Base-by-base conservation (phyloP, 2,888 invertebrate genomes). In the Aporophyla lueneburgensis region DNA sequence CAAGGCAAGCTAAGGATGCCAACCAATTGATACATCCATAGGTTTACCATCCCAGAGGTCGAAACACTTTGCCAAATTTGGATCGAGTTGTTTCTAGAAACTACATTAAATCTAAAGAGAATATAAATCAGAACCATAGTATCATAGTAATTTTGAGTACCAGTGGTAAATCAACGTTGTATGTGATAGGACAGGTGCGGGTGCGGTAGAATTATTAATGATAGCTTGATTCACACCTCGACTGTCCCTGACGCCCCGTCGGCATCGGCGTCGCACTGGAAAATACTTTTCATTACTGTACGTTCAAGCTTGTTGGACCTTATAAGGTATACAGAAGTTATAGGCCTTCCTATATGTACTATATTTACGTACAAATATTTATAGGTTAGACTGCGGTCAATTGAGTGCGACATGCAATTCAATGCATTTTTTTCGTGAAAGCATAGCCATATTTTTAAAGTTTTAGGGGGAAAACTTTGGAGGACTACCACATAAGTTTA, bases 151-250 rank as follows among this genome's bases (percentile, higher is more conserved):
- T 71, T 71, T 72, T 59, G 27, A 63, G 70, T 67, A 80, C 85
- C 88, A 74, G 71, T 90, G 84, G 91, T 92, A 91, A 88, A 86
- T 86, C 87, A 83, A 73, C 53, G 70, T 82, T 84, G 85, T 84
- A 82, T 91, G 91, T 85, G 91, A 92, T 87, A 88, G 81, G 90
- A 88, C 94, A 94, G 94, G 93, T 95, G 95, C 65, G 83, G 66
- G 93, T 95, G 95, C 65, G 83, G 66, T 82, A 78, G 88, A 89
- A 92, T 93, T 93, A 95, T 94, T 94, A 93, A 95, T 93, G 92
- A 90, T 86, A 76, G 81, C 83, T 89, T 88, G 92, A 91, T 91
- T 92, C 89, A 89, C 89, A 89, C 89, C 88, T 81, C 86, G 84
- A 51, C 78, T 87, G 87, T 88, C 88, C 85, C 85, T 82, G 81